Base-by-base conservation (phyloP, 2,113 vertebrate species). In the Ramphastos sulfuratus region DNA sequence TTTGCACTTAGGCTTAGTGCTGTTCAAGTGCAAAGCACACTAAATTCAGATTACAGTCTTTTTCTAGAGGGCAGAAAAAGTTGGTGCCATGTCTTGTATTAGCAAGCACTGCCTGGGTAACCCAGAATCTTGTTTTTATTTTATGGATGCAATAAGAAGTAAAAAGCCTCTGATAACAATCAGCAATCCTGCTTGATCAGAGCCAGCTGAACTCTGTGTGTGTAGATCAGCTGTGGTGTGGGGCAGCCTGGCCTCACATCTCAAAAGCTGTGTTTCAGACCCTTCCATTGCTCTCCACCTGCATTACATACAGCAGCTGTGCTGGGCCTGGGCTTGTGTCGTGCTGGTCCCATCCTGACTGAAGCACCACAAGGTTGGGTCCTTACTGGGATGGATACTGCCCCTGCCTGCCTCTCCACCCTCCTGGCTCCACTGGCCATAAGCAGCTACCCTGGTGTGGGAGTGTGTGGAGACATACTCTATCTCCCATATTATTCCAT, bases 121-220 rank as follows among this genome's bases (percentile, higher is more conserved):
- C 89, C 59, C 24, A 21, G 39, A 89, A 50, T 19, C 2, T 15
- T 50, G 63, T 7, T 82, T 85, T 81, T 61, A 10, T 89, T 83
- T 52, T 33, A 56, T 48, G 70, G 76, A 35, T 24, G 15, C 42
- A 70, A 52, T 52, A 54, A 70, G 90, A 70, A 94, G 52, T 28
- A 71, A 72, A 28, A 90, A 73, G 39, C 84, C 85, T 74, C 96
- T 75, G 76, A 82, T 80, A 87, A 75, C 6, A 79, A 93, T 75
- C 59, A 74, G 54, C 44, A 81, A 71, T 67, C 95, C 86, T 88
- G 87, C 71, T 89, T 64, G 93, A 95, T 95, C 64, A 30, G 4
- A 25, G 24, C 20, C 46, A 87, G 33, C 61, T 86, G 69, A 86
- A 70, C 14, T 33, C 27, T n/a, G 37, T 33, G 27, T n/a, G 11